Evolutionary conservation across 2,113 vertebrate species (phyloP).

Genomic region (Felis chaus): DNA sequence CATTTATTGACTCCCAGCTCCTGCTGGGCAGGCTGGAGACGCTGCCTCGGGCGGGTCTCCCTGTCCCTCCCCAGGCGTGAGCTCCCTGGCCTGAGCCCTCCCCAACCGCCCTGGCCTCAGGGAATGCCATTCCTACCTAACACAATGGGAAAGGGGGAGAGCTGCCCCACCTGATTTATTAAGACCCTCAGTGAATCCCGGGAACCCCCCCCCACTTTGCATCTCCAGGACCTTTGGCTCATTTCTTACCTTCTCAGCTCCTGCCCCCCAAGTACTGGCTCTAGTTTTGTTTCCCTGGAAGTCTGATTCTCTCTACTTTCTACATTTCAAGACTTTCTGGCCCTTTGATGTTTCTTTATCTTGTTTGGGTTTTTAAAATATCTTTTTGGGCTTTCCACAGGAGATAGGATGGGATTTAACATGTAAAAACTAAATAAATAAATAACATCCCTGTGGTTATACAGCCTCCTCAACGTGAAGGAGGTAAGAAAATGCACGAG

Average conservation of each 20-base stretch:
- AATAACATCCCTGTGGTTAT: rapidly evolving
- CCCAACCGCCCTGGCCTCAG: background rate
- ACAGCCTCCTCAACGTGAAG: background rate
- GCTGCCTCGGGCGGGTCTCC: background rate
- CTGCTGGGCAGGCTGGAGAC: background rate
- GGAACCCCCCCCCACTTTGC: background rate
- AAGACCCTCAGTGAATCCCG: too few species aligned
- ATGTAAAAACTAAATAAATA: background rate
- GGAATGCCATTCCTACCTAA: background rate
- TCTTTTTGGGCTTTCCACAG: background rate
- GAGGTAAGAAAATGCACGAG: rapidly evolving
- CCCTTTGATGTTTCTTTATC: background rate
- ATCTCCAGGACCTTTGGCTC: background rate
- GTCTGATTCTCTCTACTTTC: background rate
- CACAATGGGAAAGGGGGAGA: background rate
- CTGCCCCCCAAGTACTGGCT: rapidly evolving
- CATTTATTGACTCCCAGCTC: rapidly evolving
- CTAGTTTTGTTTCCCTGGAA: too few species aligned
- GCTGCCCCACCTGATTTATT: rapidly evolving
- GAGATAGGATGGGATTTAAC: background rate
- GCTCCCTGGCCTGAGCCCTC: background rate
- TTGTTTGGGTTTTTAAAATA: background rate
- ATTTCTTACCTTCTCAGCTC: rapidly evolving
- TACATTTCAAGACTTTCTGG: background rate
- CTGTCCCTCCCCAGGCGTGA: background rate